Evolutionary conservation across 1,140 invertebrate genomes (phyloP).

Genomic region (Zaprionus taronus): DNA sequence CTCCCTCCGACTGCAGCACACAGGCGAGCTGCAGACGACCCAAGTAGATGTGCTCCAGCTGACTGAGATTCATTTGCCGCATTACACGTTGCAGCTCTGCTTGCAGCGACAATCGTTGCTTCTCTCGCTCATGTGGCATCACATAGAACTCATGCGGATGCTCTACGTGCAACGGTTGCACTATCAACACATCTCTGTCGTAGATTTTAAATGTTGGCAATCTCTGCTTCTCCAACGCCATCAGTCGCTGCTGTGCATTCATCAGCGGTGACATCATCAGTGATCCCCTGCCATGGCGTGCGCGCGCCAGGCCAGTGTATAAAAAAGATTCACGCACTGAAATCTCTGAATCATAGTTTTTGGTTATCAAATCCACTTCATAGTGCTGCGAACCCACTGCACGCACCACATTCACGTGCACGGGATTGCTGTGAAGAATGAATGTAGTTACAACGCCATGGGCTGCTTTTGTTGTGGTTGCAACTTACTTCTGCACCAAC

Average conservation of each 20-base stretch:
- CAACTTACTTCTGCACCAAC: constrained; percentile 56
- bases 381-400: not conserved
- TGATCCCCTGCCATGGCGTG: not conserved
- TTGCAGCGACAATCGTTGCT: not conserved
- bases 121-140: constrained; percentile 39
- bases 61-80: constrained; percentile 12
- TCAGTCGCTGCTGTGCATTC: constrained; percentile 9
- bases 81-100: constrained; percentile 28
- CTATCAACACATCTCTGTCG: constrained; percentile 35
- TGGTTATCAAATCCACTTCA: constrained; percentile 61
- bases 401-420: constrained; percentile 21
- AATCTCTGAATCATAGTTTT: constrained; percentile 39
- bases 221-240: constrained; percentile 16
- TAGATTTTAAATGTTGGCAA: constrained; percentile 7
- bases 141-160: constrained; percentile 63
- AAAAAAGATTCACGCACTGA: constrained; percentile 75
- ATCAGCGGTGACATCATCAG: too few species aligned
- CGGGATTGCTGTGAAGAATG: constrained; percentile 27
- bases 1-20: constrained; percentile 36
- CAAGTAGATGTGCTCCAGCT: constrained; percentile 56
- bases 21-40: constrained; percentile 54
- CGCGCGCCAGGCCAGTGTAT: constrained; percentile 67
- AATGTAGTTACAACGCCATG: too few species aligned
- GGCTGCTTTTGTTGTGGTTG: too few species aligned
- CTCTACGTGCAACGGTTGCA: constrained; percentile 54